phyloP scores from a whole-genome alignment of 2,113 vertebrate species.

The Tachysurus fulvidraco region DNA sequence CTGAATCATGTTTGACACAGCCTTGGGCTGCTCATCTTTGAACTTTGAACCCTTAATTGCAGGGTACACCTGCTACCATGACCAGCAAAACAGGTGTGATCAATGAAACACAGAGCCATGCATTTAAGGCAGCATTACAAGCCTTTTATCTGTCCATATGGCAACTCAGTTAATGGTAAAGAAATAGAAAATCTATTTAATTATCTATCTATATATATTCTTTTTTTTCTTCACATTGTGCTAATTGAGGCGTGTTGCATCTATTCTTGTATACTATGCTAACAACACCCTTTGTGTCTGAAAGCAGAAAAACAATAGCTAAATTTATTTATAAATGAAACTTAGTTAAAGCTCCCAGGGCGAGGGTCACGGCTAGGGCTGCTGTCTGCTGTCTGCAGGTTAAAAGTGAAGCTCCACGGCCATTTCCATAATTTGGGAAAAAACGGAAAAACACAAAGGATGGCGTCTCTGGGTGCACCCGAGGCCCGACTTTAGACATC shows the following conservation, averaged over 20 bases:
- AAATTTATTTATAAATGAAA: constrained; percentile 46
- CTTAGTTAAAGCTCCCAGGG: constrained; percentile 52
- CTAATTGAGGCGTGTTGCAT: constrained; percentile 31
- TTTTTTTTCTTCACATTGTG: constrained; percentile 13
- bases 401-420: constrained; percentile 32
- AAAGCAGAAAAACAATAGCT: constrained; percentile 55
- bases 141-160: constrained; percentile 35
- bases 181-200: constrained; percentile 35
- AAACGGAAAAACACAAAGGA: constrained; percentile 42
- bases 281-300: constrained; percentile 21
- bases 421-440: constrained; percentile 52
- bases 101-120: constrained; percentile 15
- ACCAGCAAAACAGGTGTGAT: constrained; percentile 66
- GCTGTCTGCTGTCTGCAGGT: constrained; percentile 42
- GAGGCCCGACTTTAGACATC: constrained; percentile 49
- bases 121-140: constrained; percentile 37
- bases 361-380: constrained; percentile 52
- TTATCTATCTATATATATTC: constrained; percentile 26
- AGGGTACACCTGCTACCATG: constrained; percentile 65
- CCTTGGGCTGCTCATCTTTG: constrained; percentile 47
- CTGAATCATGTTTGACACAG: constrained; percentile 13
- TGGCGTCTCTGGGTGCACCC: constrained; percentile 25
- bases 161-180: constrained; percentile 18
- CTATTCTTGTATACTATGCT: constrained; percentile 12
- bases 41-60: constrained; percentile 56